phyloP scores from a whole-genome alignment of 2,797 vertebrate species.

The Mycteria americana region DNA sequence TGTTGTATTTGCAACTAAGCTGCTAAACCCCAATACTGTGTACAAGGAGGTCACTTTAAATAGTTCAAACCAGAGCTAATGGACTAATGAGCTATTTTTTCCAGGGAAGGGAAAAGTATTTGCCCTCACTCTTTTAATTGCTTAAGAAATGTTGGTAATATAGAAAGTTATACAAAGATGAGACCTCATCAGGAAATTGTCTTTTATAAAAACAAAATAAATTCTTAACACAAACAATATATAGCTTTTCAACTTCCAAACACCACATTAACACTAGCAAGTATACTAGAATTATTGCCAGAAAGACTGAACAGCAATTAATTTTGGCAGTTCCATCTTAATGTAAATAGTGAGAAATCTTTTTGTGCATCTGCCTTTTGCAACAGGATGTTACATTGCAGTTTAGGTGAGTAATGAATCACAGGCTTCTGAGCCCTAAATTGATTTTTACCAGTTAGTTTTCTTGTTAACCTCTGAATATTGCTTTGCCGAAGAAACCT shows the following conservation, averaged over 20 bases:
- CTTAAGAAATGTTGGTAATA: not conserved
- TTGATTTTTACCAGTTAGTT: not conserved
- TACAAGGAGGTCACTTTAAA: not conserved
- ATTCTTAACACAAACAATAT: not conserved
- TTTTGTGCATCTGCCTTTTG: not conserved
- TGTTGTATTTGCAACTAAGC: not conserved
- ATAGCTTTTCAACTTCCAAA: not conserved
- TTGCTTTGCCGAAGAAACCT: not conserved
- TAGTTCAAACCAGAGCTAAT: not conserved
- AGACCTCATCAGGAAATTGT: not conserved
- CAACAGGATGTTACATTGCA: not conserved
- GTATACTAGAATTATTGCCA: not conserved
- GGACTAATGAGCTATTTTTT: no score
- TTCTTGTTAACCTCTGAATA: not conserved
- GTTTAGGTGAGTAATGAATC: not conserved
- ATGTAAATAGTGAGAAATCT: constrained; percentile 1
- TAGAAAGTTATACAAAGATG: not conserved
- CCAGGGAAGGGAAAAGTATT: not conserved
- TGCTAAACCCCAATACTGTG: not conserved
- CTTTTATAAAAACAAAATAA: not conserved
- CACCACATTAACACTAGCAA: not conserved
- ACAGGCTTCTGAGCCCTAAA: not conserved
- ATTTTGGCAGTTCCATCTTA: constrained; percentile 7
- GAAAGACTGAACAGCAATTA: not conserved
- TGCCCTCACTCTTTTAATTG: not conserved